phyloP scores from a whole-genome alignment of 1,140 invertebrate species.

The Scaptodrosophila lebanonensis region DNA sequence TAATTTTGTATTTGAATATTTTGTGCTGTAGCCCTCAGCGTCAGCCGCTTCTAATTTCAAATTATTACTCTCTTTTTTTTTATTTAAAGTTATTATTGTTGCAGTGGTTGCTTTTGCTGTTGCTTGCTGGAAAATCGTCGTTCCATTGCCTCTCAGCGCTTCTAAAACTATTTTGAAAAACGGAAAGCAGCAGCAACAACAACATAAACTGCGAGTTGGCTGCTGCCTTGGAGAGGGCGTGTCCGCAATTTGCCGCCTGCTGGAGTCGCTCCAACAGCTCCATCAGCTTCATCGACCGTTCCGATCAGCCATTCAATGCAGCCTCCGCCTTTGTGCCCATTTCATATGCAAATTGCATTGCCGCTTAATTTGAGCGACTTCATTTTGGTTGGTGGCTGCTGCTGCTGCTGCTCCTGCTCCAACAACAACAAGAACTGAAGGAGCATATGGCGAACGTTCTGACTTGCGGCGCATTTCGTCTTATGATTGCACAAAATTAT shows the following conservation, averaged over 20 bases:
- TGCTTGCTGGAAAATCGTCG: no score
- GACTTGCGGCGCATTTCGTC: slow-evolving; percentile 22
- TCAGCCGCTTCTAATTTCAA: slow-evolving; percentile 42
- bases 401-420: neutral
- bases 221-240: slow-evolving; percentile 40
- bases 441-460: slow-evolving; percentile 3
- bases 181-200: no score
- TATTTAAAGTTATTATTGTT: no score
- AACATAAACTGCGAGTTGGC: neutral
- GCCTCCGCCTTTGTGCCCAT: neutral
- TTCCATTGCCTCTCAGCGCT: neutral
- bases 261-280: slow-evolving; percentile 7
- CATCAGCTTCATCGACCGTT: neutral
- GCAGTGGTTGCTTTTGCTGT: no score
- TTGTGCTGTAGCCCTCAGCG: slow-evolving; percentile 18
- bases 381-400: slow-evolving; percentile 44
- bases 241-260: slow-evolving; percentile 59
- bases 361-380: slow-evolving; percentile 60
- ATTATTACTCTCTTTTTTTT: slow-evolving; percentile 17
- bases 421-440: no score
- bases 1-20: slow-evolving; percentile 39
- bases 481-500: slow-evolving; percentile 66
- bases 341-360: slow-evolving; percentile 63
- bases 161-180: slow-evolving; percentile 18
- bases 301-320: no score